phyloP scores from a whole-genome alignment of 2,888 invertebrate genomes.

The Cerceris ruficornis region DNA sequence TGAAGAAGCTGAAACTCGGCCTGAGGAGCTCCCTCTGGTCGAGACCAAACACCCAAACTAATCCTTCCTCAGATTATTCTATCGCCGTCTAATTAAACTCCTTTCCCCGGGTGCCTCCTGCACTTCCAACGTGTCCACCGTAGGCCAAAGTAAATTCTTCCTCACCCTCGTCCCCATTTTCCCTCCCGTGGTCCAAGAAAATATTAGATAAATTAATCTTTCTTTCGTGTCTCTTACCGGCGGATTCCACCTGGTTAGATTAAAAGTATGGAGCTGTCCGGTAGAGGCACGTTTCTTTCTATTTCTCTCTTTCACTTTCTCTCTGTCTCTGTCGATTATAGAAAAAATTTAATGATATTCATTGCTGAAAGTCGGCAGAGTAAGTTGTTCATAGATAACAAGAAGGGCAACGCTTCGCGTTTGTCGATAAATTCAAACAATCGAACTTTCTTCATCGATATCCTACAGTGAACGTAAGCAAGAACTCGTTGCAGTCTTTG shows the following conservation, averaged over 20 bases:
- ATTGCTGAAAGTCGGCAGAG: slow-evolving; percentile 42
- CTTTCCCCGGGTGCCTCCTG: slow-evolving; percentile 29
- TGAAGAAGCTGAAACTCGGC: slow-evolving; percentile 88
- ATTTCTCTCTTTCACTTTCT: slow-evolving; percentile 9
- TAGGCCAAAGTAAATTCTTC: slow-evolving; percentile 30
- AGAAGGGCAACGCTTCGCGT: slow-evolving; percentile 6
- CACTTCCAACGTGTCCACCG: slow-evolving; percentile 28
- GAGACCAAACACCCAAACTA: slow-evolving; percentile 84
- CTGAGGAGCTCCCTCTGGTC: slow-evolving; percentile 88
- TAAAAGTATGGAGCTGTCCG: slow-evolving; percentile 16
- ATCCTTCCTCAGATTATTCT: slow-evolving; percentile 88
- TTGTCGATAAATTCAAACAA: too few relatives aligned
- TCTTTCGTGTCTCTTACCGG: slow-evolving; percentile 43
- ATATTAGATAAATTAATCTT: slow-evolving; percentile 59
- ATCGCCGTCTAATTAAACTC: slow-evolving; percentile 86
- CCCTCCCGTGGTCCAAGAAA: slow-evolving; percentile 54
- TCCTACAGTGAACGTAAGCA: slow-evolving; percentile 1
- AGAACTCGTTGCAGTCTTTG: background rate
- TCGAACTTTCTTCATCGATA: too few relatives aligned
- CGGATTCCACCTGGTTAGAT: slow-evolving; percentile 32
- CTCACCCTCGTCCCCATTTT: slow-evolving; percentile 2
- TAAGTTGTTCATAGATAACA: slow-evolving; percentile 39
- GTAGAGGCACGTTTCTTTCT: slow-evolving; percentile 29
- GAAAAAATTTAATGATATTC: slow-evolving; percentile 53
- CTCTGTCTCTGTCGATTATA: slow-evolving; percentile 57